phyloP scores from a whole-genome alignment of 2,113 vertebrate species.

The Corythornis madagascariensis region DNA sequence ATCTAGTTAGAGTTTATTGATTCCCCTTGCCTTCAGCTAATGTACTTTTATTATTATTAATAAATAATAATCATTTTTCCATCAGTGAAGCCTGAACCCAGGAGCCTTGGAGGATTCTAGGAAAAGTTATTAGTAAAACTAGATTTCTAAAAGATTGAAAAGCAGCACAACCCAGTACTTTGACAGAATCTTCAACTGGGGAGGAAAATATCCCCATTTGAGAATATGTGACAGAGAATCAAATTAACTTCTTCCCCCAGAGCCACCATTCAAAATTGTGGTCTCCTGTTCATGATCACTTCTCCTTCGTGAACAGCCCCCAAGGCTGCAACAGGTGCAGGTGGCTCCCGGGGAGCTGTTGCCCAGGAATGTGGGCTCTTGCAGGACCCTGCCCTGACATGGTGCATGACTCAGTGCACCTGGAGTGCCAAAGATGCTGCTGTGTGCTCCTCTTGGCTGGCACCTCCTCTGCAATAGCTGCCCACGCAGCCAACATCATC shows the following conservation, averaged over 20 bases:
- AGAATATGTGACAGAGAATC: neutral
- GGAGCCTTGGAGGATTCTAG: conserved; percentile 12
- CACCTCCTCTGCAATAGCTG: neutral
- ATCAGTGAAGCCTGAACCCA: neutral
- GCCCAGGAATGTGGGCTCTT: neutral
- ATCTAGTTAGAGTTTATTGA: conserved; percentile 57
- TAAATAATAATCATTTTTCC: conserved; percentile 56
- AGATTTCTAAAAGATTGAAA: neutral
- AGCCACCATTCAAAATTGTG: neutral
- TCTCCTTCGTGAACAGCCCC: neutral
- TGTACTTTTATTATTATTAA: conserved; percentile 57
- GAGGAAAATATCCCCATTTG: neutral
- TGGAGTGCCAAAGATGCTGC: neutral
- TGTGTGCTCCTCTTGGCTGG: neutral
- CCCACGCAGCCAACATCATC: neutral
- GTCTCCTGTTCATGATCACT: neutral
- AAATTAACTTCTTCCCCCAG: neutral
- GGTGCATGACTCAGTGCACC: neutral
- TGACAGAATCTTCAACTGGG: neutral
- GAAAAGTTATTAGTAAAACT: conserved; percentile 39
- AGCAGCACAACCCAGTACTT: neutral
- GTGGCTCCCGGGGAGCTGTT: neutral
- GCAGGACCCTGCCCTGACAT: conserved; percentile 17
- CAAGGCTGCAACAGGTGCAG: neutral
- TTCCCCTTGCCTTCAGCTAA: conserved; percentile 57